phyloP scores from a whole-genome alignment of 2,888 invertebrate genomes.

The Masnerella sp. region DNA sequence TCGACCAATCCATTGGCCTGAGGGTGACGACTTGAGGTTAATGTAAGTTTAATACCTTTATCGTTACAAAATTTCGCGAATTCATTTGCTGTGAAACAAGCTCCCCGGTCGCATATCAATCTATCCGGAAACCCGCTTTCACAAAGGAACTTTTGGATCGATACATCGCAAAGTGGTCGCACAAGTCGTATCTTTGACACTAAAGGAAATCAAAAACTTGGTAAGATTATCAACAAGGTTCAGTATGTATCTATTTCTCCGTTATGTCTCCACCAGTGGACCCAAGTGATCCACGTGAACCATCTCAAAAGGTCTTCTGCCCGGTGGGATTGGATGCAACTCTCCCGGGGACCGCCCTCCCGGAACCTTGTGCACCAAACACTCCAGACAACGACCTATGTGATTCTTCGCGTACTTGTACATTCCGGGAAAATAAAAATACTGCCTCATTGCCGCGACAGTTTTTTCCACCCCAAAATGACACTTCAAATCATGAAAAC shows the following conservation, averaged over 20 bases:
- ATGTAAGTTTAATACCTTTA: conserved; percentile 36
- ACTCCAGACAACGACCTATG: not conserved
- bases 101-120: conserved; percentile 53
- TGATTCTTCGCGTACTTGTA: not conserved
- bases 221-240: conserved; percentile 62
- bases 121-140: conserved; percentile 44
- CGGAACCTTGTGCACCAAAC: not conserved
- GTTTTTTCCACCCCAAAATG: conserved; percentile 60
- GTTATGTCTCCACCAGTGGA: conserved; percentile 51
- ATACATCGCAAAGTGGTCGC: conserved; percentile 10
- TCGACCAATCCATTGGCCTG: conserved; percentile 51
- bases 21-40: conserved; percentile 46
- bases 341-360: conserved; percentile 55
- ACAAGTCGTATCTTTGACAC: conserved; percentile 46
- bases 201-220: conserved; percentile 51
- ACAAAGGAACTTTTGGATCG: conserved; percentile 36
- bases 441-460: conserved; percentile 19
- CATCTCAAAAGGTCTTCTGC: conserved; percentile 58
- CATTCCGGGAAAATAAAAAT: conserved; percentile 59
- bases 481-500: no score
- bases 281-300: conserved; percentile 62
- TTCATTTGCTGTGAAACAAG: conserved; percentile 48
- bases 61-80: conserved; percentile 42
- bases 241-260: conserved; percentile 58
- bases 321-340: conserved; percentile 61